Percentiles rank a stretch among this genome's conserved stretches.
Conservation (phyloP, 2,888 invertebrate species). For the Rotaria magnacalcarata region DNA sequence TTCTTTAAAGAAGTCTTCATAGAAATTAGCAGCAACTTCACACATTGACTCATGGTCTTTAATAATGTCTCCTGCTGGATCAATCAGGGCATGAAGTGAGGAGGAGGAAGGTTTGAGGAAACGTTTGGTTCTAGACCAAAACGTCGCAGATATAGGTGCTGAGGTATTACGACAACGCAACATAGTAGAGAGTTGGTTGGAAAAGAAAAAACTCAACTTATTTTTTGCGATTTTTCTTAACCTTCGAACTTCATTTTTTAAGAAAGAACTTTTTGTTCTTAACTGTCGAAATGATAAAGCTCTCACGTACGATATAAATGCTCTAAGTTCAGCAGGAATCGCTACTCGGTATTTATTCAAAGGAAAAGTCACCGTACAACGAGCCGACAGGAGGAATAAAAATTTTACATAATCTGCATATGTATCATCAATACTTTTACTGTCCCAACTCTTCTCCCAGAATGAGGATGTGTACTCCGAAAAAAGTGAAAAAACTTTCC, state of each 20-base stretch:
- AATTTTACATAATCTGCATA: neutral
- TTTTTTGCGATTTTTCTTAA: neutral
- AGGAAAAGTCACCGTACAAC: neutral
- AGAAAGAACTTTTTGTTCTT: neutral
- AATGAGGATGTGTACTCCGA: neutral
- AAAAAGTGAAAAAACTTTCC: neutral
- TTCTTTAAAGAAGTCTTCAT: neutral
- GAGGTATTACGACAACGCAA: neutral
- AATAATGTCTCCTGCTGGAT: neutral
- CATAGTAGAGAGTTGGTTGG: no score
- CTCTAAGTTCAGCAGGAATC: neutral
- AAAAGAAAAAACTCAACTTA: neutral
- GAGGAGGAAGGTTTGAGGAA: neutral
- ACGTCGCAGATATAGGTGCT: neutral
- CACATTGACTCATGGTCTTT: neutral
- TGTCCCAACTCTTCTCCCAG: neutral
- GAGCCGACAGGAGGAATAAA: neutral
- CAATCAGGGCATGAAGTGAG: neutral
- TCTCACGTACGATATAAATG: neutral
- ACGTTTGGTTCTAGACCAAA: neutral
- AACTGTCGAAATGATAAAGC: neutral
- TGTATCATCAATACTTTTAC: neutral
- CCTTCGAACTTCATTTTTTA: neutral
- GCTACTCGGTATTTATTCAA: neutral
- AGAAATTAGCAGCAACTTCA: neutral